Conservation (phyloP, 2,797 vertebrate genomes). For the Acipenser oxyrinchus region DNA sequence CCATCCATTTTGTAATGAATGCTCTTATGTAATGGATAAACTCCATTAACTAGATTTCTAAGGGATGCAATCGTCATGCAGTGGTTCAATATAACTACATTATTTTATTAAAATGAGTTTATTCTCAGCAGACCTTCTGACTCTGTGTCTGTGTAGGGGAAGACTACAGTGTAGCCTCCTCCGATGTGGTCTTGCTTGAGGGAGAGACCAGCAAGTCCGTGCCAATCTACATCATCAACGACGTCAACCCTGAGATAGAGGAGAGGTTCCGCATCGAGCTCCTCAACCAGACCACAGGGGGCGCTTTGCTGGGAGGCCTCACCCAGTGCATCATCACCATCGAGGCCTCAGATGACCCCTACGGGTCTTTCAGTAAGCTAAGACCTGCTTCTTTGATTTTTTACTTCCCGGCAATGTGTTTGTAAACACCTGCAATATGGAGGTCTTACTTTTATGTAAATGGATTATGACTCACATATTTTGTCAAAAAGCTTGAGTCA, state of each 20-base stretch:
- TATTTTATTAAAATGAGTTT: background rate
- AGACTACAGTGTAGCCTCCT: slow-evolving; percentile 92
- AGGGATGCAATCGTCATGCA: no score
- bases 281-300: slow-evolving; percentile 91
- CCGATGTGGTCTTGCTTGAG: slow-evolving; percentile 90
- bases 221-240: slow-evolving; percentile 90
- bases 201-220: slow-evolving; percentile 94
- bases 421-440: background rate
- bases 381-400: background rate
- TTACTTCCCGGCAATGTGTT: background rate
- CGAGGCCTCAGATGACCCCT: slow-evolving; percentile 91
- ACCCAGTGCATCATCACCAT: slow-evolving; percentile 79
- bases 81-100: background rate
- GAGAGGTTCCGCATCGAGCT: slow-evolving; percentile 85
- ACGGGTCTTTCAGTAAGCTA: slow-evolving; percentile 85
- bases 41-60: no score
- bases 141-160: slow-evolving; percentile 63
- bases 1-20: no score
- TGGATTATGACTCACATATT: no score
- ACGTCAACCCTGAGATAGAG: slow-evolving; percentile 79
- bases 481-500: no score
- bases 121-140: background rate
- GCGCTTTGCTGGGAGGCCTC: slow-evolving; percentile 75
- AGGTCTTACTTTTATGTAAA: no score
- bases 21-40: no score